phyloP scores from a whole-genome alignment of 2,888 invertebrate species.

The Mellilla xanthometata region DNA sequence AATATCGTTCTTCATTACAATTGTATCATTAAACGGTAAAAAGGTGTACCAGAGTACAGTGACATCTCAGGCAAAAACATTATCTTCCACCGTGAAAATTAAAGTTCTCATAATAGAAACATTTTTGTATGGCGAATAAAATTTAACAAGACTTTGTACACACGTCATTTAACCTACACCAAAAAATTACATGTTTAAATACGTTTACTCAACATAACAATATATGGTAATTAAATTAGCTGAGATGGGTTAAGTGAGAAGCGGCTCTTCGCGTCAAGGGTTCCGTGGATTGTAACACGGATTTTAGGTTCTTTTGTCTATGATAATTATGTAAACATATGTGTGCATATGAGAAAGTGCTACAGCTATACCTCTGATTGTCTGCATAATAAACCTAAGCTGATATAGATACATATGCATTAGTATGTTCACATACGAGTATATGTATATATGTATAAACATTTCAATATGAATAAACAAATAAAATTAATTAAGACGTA shows the following conservation, averaged over 20 bases:
- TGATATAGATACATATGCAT: too few relatives aligned
- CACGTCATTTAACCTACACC: slow-evolving; percentile 63
- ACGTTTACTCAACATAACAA: slow-evolving; percentile 59
- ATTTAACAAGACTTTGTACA: slow-evolving; percentile 55
- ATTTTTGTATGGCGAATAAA: slow-evolving; percentile 54
- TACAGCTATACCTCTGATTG: too few relatives aligned
- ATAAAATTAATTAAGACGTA: too few relatives aligned
- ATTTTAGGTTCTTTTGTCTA: too few relatives aligned
- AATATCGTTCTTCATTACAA: background rate
- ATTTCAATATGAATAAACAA: too few relatives aligned
- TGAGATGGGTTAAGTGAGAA: slow-evolving; percentile 42
- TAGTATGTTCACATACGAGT: too few relatives aligned
- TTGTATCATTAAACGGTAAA: slow-evolving; percentile 7
- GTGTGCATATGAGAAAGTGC: too few relatives aligned
- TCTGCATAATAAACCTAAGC: too few relatives aligned
- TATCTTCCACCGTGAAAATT: slow-evolving; percentile 39
- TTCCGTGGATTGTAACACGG: slow-evolving; percentile 32
- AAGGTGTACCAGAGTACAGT: slow-evolving; percentile 14
- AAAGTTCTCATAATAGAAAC: slow-evolving; percentile 31
- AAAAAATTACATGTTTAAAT: slow-evolving; percentile 60
- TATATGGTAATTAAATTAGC: slow-evolving; percentile 61
- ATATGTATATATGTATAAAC: too few relatives aligned
- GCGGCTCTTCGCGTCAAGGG: slow-evolving; percentile 32
- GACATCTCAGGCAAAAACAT: slow-evolving; percentile 27
- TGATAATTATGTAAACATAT: too few relatives aligned